Evolutionary conservation across 2,888 invertebrate species (phyloP), one percentile per base, ranked within the genome.

Genomic region (Melieria crassipennis): DNA sequence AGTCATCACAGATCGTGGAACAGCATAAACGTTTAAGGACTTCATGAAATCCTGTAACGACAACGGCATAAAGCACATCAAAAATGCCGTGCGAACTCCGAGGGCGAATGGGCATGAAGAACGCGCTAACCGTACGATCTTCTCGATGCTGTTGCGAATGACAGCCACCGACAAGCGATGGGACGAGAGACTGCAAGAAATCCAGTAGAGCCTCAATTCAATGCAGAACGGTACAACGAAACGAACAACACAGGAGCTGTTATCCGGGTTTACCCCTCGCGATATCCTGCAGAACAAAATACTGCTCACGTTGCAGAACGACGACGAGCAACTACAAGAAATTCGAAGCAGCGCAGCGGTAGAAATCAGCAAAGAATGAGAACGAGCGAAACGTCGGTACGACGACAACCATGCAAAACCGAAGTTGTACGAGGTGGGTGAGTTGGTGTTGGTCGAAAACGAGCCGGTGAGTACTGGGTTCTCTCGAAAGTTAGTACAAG

Each of bases 1-100:
- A 30, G 3, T 30, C 30, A 73, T 82, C 43, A 75, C 74, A 13
- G 80, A 82, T 70, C 69, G 79, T 16, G 80, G 80, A 3, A 76
- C 79, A 0, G 76, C 79, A 3, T 80, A 73, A 66, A 79, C 76
- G 0, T 75, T 79, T 0, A 68, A 75, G n/a, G 69, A 60, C 7
- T 80, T 81, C 60, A 64, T 75, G 57, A 61, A 60, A n/a, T 78
- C 75, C 65, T 77, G 76, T 58, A 52, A 64, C 3, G 57, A 71
- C 4, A 69, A 76, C 48, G 70, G 72, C 6, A 76, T 82, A 5
- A 67, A 77, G 58, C 80, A 79, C 61, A 67, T 80, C 0, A 67
- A 77, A 63, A 77, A 75, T 66, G 77, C 79, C 0, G 76, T 79
- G 5, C 76, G 75, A 9, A 77, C 78, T 11, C 80, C 78, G 1